A percentile compares a stretch with the other conserved stretches of the same genome.
Conservation (phyloP, 2,888 invertebrate species). For the Torymus texanus region DNA sequence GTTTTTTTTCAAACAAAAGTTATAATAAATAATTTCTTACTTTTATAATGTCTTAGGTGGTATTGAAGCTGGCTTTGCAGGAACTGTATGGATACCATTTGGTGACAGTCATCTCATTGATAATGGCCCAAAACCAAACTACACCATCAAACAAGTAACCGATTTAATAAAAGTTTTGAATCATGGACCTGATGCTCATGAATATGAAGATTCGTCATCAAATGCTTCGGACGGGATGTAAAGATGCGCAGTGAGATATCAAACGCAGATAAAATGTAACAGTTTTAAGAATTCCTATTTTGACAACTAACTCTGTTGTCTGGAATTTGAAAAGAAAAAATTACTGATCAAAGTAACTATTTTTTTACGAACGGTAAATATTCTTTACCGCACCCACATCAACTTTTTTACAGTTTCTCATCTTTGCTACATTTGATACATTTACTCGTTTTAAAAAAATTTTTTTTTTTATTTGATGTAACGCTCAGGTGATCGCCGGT, state of each 20-base stretch:
- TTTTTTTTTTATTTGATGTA: slow-evolving; percentile 21
- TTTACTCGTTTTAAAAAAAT: slow-evolving; percentile 24
- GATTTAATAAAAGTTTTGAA: slow-evolving; percentile 79
- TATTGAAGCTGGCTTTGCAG: slow-evolving; percentile 84
- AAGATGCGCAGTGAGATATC: slow-evolving; percentile 30
- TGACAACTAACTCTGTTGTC: neutral
- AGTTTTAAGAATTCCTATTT: slow-evolving; percentile 13
- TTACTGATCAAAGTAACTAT: slow-evolving; percentile 48
- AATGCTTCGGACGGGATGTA: slow-evolving; percentile 76
- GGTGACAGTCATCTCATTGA: slow-evolving; percentile 69
- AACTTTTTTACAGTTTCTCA: slow-evolving; percentile 29
- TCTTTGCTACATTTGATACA: slow-evolving; percentile 31
- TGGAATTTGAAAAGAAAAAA: slow-evolving; percentile 20
- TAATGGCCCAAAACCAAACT: slow-evolving; percentile 79
- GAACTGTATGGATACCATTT: slow-evolving; percentile 88
- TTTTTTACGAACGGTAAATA: slow-evolving; percentile 44
- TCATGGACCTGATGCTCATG: slow-evolving; percentile 74
- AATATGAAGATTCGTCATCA: slow-evolving; percentile 74
- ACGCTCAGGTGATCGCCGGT: slow-evolving; percentile 16
- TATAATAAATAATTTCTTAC: slow-evolving; percentile 52
- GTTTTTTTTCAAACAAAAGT: neutral
- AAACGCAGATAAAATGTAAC: slow-evolving; percentile 1
- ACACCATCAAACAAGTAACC: slow-evolving; percentile 81
- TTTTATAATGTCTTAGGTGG: slow-evolving; percentile 78
- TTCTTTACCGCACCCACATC: slow-evolving; percentile 9